A percentile compares a stretch with the other conserved stretches of the same genome.
Conservation (phyloP, 2,113 vertebrate species). For the Oncorhynchus keta region DNA sequence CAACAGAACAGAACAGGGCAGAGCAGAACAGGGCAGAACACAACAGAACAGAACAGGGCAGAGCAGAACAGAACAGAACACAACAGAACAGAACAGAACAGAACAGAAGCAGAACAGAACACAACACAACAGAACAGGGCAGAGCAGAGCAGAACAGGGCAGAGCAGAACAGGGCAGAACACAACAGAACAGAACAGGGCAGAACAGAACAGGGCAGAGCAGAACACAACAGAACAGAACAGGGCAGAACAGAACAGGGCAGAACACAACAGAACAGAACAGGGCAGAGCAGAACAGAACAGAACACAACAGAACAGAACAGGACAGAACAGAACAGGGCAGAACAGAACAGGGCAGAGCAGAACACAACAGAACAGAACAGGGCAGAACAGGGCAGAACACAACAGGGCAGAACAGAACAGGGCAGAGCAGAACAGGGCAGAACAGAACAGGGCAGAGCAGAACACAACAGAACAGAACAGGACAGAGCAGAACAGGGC, state of each 20-base stretch:
- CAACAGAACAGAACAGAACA: too few relatives aligned
- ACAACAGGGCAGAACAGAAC: neutral
- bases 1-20: too few relatives aligned
- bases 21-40: neutral
- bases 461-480: neutral
- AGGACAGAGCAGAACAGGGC: neutral
- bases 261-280: neutral
- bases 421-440: neutral
- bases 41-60: neutral
- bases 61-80: neutral
- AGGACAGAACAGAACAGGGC: neutral
- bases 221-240: neutral
- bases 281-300: neutral
- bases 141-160: rapidly evolving
- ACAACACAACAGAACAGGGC: neutral
- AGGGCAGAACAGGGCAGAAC: neutral
- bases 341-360: too few relatives aligned
- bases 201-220: too few relatives aligned
- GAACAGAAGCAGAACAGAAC: too few relatives aligned
- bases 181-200: neutral
- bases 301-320: neutral
- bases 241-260: neutral
- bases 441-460: neutral
- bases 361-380: too few relatives aligned
- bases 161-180: neutral